Conservation (phyloP, 2,797 vertebrate species). For the Hippopotamyrus pictus region DNA sequence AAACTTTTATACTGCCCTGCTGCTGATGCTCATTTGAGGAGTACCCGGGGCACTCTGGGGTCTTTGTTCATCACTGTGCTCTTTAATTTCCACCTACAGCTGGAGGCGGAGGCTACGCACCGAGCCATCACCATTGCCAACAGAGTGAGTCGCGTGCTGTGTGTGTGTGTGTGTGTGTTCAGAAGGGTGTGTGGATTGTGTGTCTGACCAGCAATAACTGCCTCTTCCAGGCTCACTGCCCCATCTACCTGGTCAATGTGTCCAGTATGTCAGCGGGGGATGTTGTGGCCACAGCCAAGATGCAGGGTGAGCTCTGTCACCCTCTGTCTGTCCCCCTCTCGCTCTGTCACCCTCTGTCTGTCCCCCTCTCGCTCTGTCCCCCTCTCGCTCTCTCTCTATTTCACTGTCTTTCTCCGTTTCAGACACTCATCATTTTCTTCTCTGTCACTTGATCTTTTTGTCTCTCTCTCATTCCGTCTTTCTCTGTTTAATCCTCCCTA, state of each 20-base stretch:
- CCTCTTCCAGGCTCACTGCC: conserved; percentile 77
- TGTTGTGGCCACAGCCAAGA: conserved; percentile 83
- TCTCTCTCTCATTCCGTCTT: neutral
- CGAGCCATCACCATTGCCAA: conserved; percentile 89
- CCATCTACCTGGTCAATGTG: conserved; percentile 87
- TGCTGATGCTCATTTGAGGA: neutral
- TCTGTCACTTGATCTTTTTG: neutral
- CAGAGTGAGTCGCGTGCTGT: conserved; percentile 66
- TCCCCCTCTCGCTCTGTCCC: neutral
- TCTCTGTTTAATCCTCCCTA: neutral
- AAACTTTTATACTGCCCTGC: neutral
- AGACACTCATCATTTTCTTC: neutral
- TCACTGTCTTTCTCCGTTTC: neutral
- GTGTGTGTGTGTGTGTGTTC: neutral
- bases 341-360: neutral
- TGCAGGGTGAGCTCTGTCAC: conserved; percentile 74
- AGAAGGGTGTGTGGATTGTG: neutral
- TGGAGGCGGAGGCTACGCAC: conserved; percentile 91
- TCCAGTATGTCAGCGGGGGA: conserved; percentile 93
- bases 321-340: neutral
- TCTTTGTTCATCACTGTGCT: conserved; percentile 5
- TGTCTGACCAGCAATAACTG: neutral
- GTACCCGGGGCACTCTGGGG: neutral
- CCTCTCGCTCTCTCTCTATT: neutral
- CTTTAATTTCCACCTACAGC: conserved; percentile 51